Evolutionary conservation across 2,113 vertebrate genomes (phyloP).

Genomic region (Felis chaus): DNA sequence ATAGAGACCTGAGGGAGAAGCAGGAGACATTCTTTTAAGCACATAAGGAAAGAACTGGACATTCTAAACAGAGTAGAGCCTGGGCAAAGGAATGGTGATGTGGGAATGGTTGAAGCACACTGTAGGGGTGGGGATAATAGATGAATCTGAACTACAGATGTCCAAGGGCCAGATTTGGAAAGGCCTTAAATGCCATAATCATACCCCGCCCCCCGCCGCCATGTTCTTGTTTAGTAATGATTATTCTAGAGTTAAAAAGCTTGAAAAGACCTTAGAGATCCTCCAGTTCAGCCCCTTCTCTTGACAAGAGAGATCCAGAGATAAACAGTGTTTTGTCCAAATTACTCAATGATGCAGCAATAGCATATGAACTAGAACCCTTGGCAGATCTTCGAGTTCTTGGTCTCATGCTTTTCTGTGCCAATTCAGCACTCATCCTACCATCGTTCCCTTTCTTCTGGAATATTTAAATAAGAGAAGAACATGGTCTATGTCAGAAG

Average conservation of each 20-base stretch:
- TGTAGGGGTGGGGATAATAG: neutral
- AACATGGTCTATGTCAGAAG: neutral
- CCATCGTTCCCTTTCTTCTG: neutral
- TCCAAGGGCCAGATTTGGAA: neutral
- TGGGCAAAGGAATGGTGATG: neutral
- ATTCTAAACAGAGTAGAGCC: neutral
- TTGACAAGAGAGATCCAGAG: neutral
- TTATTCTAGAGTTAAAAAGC: slow-evolving; percentile 3
- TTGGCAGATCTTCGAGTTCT: neutral
- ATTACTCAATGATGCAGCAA: neutral
- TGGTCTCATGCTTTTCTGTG: neutral
- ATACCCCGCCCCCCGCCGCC: too few species aligned
- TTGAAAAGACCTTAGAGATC: slow-evolving; percentile 14
- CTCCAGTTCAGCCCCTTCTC: neutral
- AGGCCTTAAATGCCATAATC: slow-evolving; percentile 36
- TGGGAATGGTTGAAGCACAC: neutral
- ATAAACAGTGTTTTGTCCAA: neutral
- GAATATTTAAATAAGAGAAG: neutral
- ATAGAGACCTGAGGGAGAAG: neutral
- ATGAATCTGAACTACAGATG: neutral
- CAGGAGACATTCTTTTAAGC: neutral
- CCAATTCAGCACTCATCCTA: neutral
- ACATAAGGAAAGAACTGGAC: neutral
- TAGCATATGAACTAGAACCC: neutral
- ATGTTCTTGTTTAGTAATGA: slow-evolving; percentile 34